Conservation (phyloP, 2,888 invertebrate species). For the Sericinus montela region DNA sequence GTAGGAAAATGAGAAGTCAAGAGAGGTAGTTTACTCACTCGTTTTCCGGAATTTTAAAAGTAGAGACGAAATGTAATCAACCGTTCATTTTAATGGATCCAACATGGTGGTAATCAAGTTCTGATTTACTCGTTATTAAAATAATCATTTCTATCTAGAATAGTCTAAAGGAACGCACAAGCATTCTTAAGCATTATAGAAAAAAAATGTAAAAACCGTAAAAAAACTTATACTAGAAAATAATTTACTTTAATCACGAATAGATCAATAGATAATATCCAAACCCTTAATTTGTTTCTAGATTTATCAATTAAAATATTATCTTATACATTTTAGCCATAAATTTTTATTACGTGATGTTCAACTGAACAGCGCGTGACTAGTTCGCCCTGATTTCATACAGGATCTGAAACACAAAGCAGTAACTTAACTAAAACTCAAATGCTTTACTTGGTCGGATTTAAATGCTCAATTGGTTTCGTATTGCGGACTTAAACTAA, state of each 20-base stretch:
- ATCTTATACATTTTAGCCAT: too few relatives aligned
- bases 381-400: conserved; percentile 68
- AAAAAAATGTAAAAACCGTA: too few relatives aligned
- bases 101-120: too few relatives aligned
- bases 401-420: conserved; percentile 60
- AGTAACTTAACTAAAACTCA: conserved; percentile 58
- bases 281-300: too few relatives aligned
- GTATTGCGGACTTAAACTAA: too few relatives aligned
- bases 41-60: too few relatives aligned
- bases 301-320: too few relatives aligned
- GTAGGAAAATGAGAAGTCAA: too few relatives aligned
- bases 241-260: background rate
- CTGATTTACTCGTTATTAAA: background rate
- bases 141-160: background rate
- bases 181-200: background rate
- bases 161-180: background rate
- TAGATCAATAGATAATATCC: background rate
- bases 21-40: too few relatives aligned
- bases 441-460: conserved; percentile 15
- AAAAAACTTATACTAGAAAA: background rate
- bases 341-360: conserved; percentile 49
- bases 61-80: too few relatives aligned
- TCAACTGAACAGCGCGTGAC: conserved; percentile 65
- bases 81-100: too few relatives aligned
- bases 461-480: too few relatives aligned